Conservation (phyloP, 2,113 vertebrate genomes). For the Antechinus flavipes region DNA sequence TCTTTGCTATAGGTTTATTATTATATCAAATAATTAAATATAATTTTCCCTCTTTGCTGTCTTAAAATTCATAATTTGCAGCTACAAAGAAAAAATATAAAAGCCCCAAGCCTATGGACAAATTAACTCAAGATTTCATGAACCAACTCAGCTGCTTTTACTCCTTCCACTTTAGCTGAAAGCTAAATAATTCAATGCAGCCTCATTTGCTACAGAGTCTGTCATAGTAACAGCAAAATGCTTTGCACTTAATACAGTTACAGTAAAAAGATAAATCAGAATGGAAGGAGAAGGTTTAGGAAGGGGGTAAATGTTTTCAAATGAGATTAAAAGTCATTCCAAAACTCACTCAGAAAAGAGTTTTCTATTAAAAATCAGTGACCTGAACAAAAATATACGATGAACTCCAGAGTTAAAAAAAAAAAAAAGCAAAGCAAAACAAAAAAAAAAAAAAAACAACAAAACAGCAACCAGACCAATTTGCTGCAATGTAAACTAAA, state of each 20-base stretch:
- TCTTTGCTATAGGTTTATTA: conserved; percentile 53
- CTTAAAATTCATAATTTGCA: conserved; percentile 70
- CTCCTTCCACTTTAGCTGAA: conserved; percentile 71
- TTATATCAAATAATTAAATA: conserved; percentile 43
- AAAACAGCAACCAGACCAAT: conserved; percentile 10
- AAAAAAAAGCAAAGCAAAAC: neutral
- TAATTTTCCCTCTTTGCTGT: conserved; percentile 49
- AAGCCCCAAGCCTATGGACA: conserved; percentile 56
- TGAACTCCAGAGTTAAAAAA: conserved; percentile 43
- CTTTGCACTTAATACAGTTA: conserved; percentile 71
- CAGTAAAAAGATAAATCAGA: conserved; percentile 74
- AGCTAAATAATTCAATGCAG: conserved; percentile 80
- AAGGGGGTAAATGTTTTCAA: conserved; percentile 29
- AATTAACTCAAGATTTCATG: conserved; percentile 75
- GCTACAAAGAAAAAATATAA: conserved; percentile 59
- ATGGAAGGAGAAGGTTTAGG: conserved; percentile 15
- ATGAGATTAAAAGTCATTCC: conserved; percentile 2
- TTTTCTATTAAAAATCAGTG: conserved; percentile 43
- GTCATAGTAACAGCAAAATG: conserved; percentile 75
- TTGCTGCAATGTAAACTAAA: conserved; percentile 41
- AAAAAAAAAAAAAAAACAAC: neutral
- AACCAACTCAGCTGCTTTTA: conserved; percentile 62
- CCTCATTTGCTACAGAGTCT: conserved; percentile 76
- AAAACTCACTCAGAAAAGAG: conserved; percentile 11
- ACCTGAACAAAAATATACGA: conserved; percentile 35